Percentiles rank a stretch among this genome's conserved stretches.
Conservation (phyloP, 2,797 vertebrate species). For the Coilia nasus region DNA sequence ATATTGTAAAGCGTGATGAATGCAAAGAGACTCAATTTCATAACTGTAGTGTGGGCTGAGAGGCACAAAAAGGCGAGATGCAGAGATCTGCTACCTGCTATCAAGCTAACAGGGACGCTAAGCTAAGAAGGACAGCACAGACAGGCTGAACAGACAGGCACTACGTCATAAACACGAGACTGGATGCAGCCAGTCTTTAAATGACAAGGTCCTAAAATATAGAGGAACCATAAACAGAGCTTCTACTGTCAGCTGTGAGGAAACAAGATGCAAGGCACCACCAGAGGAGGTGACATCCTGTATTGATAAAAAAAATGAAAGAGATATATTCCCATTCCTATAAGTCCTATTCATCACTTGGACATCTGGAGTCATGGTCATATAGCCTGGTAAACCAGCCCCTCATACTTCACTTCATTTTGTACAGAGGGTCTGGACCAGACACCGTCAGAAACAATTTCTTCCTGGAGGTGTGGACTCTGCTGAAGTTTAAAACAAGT, state of each 20-base stretch:
- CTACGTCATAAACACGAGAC: not conserved
- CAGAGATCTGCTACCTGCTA: too few species aligned
- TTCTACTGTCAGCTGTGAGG: not conserved
- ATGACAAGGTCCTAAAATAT: not conserved
- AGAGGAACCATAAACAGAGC: not conserved
- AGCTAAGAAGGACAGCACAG: not conserved
- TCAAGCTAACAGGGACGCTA: not conserved
- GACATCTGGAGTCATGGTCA: too few species aligned
- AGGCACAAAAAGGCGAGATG: too few species aligned
- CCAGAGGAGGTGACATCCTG: not conserved
- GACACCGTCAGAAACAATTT: too few species aligned
- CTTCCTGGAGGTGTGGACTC: too few species aligned
- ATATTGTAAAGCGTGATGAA: too few species aligned
- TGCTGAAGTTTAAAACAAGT: too few species aligned
- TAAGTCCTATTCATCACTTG: not conserved
- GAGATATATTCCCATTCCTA: not conserved
- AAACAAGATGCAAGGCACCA: not conserved
- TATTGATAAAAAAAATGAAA: not conserved
- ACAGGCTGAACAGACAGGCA: not conserved
- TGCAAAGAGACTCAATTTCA: too few species aligned
- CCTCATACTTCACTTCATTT: too few species aligned
- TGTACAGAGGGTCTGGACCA: too few species aligned
- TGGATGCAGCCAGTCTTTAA: not conserved
- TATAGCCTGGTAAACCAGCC: too few species aligned
- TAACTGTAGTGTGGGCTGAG: not conserved